Percentiles rank a stretch among this genome's conserved stretches.
These are phyloP conservation scores for Cephonodes hylas DNA, from an alignment of 2,888 invertebrate genomes.

Conservation along the genomic window DNA sequence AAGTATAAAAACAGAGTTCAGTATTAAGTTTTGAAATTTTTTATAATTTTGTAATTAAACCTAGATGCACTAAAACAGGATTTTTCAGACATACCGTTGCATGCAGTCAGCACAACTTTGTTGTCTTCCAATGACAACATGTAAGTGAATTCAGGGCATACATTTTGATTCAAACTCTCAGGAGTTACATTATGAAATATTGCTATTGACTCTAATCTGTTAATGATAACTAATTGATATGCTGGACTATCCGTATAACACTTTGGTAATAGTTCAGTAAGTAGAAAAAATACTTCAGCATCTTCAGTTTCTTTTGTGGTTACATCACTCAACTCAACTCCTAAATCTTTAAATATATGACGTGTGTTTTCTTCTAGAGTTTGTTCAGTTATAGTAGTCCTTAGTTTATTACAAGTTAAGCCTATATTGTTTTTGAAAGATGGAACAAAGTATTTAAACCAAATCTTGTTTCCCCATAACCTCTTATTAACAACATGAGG, in stretches of 20 bases:
- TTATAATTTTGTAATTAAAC: too few species aligned
- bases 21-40: too few species aligned
- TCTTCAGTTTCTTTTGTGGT: neutral
- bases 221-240: conserved; percentile 58
- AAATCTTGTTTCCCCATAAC: conserved; percentile 79
- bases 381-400: conserved; percentile 22
- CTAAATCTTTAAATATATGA: conserved; percentile 26
- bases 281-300: conserved; percentile 34
- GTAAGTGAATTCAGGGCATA: conserved; percentile 77
- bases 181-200: conserved; percentile 74
- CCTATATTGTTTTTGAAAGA: conserved; percentile 25
- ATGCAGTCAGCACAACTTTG: conserved; percentile 61
- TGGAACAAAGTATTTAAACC: conserved; percentile 35
- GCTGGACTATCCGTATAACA: conserved; percentile 53
- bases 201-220: conserved; percentile 56
- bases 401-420: conserved; percentile 25
- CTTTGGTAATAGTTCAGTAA: conserved; percentile 65
- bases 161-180: conserved; percentile 46
- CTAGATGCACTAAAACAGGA: too few species aligned
- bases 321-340: conserved; percentile 21
- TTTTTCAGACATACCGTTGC: conserved; percentile 63
- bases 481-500: conserved; percentile 88
- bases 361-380: conserved; percentile 26
- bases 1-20: too few species aligned
- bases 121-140: conserved; percentile 58